Base-by-base conservation (phyloP, 2,113 vertebrate species). In the Rhinoderma darwinii region DNA sequence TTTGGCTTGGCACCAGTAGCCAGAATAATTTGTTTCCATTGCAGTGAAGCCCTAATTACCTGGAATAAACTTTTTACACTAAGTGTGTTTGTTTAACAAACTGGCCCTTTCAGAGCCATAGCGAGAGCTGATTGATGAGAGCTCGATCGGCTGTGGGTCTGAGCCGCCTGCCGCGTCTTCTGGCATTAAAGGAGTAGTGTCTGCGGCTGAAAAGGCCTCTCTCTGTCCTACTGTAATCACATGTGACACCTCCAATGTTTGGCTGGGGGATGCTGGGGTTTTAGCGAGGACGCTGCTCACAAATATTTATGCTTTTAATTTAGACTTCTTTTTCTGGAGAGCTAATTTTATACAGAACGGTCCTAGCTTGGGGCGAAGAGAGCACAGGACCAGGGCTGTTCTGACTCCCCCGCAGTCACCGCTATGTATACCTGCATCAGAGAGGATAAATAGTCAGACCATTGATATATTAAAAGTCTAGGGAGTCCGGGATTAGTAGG, bases 61-160 rank as follows among this genome's bases (percentile, higher is more conserved):
- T 94, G 93, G 91, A 92, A 93, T 94, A 93, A 93, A 94, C 91
- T 92, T 94, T 94, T 94, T 94, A 92, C 91, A 93, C 93, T 94
- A 93, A 93, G 91, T 92, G 92, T 94, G 92, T 93, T 94, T 93
- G 90, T 92, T 94, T 93, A 93, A 92, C 91, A 92, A 93, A 93
- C 93, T 93, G 89, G 91, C 90, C 92, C 93, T 93, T 94, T 94
- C 93, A 93, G 91, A 92, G 91, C 91, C 91, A 89, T 88, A 91
- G 84, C 74, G 89, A 92, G 91, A 77, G 91, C 92, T 91, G 91
- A 92, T 91, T 91, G 93, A 93, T 92, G 92, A 91, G 78, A 59
- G 77, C 90, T 85, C 41, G 81, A 91, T 70, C 88, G 91, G 90
- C 89, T 91, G 90, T 92, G 92, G 92, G 92, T 92, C 90, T 88